phyloP scores from a whole-genome alignment of 2,888 invertebrate species.

The Napeogenes sylphis region DNA sequence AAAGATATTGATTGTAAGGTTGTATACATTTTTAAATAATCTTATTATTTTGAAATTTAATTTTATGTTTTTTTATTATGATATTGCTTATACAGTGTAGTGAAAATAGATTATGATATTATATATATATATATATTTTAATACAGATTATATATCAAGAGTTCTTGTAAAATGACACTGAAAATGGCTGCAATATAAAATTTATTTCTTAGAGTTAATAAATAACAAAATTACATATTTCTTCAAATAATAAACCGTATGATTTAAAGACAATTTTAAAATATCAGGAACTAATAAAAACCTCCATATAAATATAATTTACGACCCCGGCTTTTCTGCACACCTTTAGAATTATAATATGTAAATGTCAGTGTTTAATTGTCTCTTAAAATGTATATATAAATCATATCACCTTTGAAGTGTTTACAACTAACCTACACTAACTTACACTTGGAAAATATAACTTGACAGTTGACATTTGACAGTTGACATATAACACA shows the following conservation, averaged over 20 bases:
- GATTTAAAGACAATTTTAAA: constrained; percentile 1
- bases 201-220: too few species aligned
- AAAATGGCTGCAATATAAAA: too few species aligned
- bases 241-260: not conserved
- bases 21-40: not conserved
- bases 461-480: constrained; percentile 1
- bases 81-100: too few species aligned
- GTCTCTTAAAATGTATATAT: constrained; percentile 7
- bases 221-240: too few species aligned
- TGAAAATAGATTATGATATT: too few species aligned
- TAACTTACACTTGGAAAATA: constrained; percentile 4
- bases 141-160: too few species aligned
- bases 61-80: too few species aligned
- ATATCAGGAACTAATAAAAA: constrained; percentile 20
- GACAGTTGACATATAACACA: too few species aligned
- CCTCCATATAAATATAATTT: constrained; percentile 14
- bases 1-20: constrained; percentile 10
- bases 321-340: constrained; percentile 14
- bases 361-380: constrained; percentile 15
- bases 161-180: too few species aligned
- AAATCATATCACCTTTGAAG: not conserved
- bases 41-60: too few species aligned
- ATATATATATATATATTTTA: too few species aligned
- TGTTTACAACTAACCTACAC: not conserved
- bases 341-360: constrained; percentile 8